phyloP scores from a whole-genome alignment of 1,140 invertebrate species.

The Eumeta japonica region DNA sequence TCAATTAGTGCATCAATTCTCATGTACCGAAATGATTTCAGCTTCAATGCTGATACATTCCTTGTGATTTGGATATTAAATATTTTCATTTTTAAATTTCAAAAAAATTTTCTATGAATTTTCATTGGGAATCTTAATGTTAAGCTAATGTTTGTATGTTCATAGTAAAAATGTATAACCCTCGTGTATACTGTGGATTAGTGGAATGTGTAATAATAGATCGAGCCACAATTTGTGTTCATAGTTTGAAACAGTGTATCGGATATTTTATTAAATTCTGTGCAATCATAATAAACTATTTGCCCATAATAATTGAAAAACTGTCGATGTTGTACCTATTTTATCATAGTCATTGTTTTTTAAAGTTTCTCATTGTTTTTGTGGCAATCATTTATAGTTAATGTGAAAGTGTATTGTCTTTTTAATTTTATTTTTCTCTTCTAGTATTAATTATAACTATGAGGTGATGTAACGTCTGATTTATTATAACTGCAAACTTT shows the following conservation, averaged over 20 bases:
- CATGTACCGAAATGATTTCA: neutral
- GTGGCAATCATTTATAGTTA: neutral
- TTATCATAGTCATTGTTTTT: neutral
- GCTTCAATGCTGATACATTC: neutral
- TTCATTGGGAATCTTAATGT: conserved; percentile 28
- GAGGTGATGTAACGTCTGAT: neutral
- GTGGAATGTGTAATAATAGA: conserved; percentile 36
- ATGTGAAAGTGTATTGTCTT: neutral
- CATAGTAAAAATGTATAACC: conserved; percentile 29
- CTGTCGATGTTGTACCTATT: conserved; percentile 18
- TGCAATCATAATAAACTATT: conserved; percentile 44
- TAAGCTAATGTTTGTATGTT: conserved; percentile 33
- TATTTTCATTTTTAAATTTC: conserved; percentile 16
- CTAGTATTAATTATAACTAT: neutral
- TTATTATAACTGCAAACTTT: neutral
- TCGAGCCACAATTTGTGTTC: conserved; percentile 52
- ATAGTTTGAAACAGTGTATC: conserved; percentile 41
- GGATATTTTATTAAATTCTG: conserved; percentile 29
- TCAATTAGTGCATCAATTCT: neutral
- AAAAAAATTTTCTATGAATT: conserved; percentile 30
- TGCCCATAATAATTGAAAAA: conserved; percentile 37
- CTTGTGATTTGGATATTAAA: neutral
- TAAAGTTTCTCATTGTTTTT: neutral
- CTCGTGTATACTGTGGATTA: conserved; percentile 36
- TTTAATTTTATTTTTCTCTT: neutral